Evolutionary conservation across 2,888 invertebrate genomes (phyloP), one percentile per base, ranked within the genome.

Genomic region (Formica aserva): DNA sequence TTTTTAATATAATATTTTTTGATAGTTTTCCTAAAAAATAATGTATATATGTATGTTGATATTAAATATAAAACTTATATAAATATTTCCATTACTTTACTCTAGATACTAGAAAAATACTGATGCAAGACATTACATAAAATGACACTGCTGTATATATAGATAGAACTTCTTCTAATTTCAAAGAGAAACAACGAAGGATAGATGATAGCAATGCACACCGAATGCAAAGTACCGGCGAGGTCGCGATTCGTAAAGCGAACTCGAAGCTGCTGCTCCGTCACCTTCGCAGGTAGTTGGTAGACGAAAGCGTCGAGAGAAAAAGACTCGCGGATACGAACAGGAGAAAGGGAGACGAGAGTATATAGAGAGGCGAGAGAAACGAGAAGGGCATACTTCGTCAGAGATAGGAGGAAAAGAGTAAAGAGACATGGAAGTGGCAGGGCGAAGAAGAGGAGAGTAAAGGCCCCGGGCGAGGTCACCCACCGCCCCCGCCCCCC

Each of bases 391-490:
- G 26, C 18, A 45, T 26, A 66, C 18, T 45, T 13, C 13, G 74
- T 60, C 78, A 72, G 60, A 78, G 45, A 77, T 77, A 81, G 81
- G 84, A 88, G 77, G 82, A 82, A 84, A 72, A 75, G 87, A 63
- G 80, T 29, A 55, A 86, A 86, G 69, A 82, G 66, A 75, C 71
- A 86, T 41, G 66, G 69, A 80, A 77, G 84, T 69, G 87, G 84
- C 74, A 63, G 81, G 87, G 85, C 87, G 86, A 86, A 86, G 89
- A 89, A 85, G 90, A 91, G 89, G 91, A 92, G 91, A 91, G 93
- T 89, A 92, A 91, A 92, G 93, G 94, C 94, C 92, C 92, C 93
- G 92, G 94, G 94, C 94, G 94, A 94, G 94, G 94, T 94, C 94
- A 94, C 93, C 94, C 91, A 92, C 92, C 93, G 92, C 94, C 94